Base-by-base conservation (phyloP, 2,888 invertebrate species). In the Drosophila anomelani region DNA sequence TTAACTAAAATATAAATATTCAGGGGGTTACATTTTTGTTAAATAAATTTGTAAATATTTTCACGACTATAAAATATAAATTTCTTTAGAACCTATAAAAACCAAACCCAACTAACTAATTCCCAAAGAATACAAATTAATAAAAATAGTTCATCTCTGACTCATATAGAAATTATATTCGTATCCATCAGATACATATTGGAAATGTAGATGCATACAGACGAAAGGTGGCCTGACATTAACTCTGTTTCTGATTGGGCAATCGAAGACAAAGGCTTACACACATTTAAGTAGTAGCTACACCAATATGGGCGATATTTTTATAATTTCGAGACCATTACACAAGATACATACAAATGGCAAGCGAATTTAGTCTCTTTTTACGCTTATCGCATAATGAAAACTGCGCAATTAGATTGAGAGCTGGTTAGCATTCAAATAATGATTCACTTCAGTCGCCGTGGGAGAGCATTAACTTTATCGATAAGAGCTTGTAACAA, bases 71-170 rank as follows among this genome's bases (percentile, higher is more conserved):
- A 23, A 23, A 23, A 23, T 23, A 23, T 23, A 23, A 3, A 3
- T 23, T 23, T 4, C 23, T 4, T 23, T 23, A 23, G 23, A 23
- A 23, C 23, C 23, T 23, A 23, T 23, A 23, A 23, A 23, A 23
- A 23, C 2, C 23, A 2, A 23, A 23, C 23, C 3, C 23, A 23
- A 23, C 23, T 23, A 23, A 4, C 4, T 23, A 2, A 51, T 20
- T 51, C 13, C 13, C 10, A 13, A 15, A 34, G 15, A 15, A 20
- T 15, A n/a, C 9, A 8, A 55, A 75, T 15, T 15, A 20, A 20
- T 15, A n/a, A 10, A 8, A 55, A 75, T 59, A 58, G 34, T 12
- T 58, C 34, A 54, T 61, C 76, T 60, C 62, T 32, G 26, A 38
- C 38, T 2, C 36, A 59, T 38, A 15, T 13, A 17, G 49, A 17